Conservation (phyloP, 2,113 vertebrate genomes). For the Patagioenas fasciata region DNA sequence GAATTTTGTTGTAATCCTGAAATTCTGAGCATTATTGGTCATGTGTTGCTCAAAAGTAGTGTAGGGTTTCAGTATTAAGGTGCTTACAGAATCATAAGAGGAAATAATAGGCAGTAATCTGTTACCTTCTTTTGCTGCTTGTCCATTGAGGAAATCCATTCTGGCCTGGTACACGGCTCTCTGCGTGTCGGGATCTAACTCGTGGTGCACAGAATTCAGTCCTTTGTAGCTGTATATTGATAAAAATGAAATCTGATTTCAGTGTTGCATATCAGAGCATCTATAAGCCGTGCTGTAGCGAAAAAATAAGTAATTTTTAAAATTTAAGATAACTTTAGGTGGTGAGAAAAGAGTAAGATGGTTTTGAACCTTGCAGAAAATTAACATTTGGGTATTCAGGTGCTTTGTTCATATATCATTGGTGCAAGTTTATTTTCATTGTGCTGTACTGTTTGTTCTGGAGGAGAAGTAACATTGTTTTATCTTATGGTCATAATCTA, state of each 20-base stretch:
- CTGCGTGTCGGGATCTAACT: neutral
- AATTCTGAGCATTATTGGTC: neutral
- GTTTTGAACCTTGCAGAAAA: neutral
- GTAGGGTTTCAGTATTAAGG: neutral
- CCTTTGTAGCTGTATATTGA: conserved; percentile 16
- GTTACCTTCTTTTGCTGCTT: conserved; percentile 36
- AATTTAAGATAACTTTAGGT: neutral
- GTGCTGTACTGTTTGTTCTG: neutral
- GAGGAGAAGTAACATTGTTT: neutral
- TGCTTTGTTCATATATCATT: neutral
- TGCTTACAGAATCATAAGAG: neutral
- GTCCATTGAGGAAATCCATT: neutral
- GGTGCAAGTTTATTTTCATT: neutral
- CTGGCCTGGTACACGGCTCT: neutral
- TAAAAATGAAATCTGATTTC: neutral
- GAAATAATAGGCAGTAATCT: neutral
- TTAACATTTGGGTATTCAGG: neutral
- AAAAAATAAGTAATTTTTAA: neutral
- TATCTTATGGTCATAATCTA: neutral
- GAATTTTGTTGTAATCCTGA: neutral
- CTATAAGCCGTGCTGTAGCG: neutral
- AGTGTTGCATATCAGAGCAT: neutral
- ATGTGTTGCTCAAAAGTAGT: neutral
- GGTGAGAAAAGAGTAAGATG: too few relatives aligned
- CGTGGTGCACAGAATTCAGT: neutral